phyloP scores from a whole-genome alignment of 2,888 invertebrate genomes.

The Resseliella maxima region DNA sequence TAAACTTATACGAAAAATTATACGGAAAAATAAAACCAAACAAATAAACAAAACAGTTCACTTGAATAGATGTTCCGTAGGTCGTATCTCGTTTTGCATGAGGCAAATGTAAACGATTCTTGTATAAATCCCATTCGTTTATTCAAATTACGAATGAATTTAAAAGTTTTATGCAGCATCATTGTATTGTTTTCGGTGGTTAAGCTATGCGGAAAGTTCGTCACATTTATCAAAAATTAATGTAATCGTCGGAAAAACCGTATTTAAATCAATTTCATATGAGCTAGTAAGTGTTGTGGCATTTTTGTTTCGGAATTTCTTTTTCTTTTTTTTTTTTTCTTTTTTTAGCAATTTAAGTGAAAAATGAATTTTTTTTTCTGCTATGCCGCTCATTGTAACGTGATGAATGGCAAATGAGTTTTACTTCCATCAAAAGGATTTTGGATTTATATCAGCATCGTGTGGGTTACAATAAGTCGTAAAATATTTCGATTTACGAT shows the following conservation, averaged over 20 bases:
- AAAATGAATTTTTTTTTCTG: too few relatives aligned
- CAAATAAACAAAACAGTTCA: not conserved
- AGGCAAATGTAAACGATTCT: not conserved
- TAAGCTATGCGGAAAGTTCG: not conserved
- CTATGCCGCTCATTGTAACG: too few relatives aligned
- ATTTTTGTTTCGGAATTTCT: not conserved
- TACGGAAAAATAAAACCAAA: not conserved
- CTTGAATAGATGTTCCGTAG: not conserved
- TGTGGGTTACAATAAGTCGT: conserved; percentile 6
- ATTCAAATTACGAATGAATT: conserved; percentile 3
- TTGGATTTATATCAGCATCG: not conserved
- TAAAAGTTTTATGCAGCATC: not conserved
- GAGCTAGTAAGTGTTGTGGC: not conserved
- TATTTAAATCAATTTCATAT: conserved; percentile 3
- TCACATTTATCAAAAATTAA: conserved; percentile 21
- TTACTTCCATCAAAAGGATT: not conserved
- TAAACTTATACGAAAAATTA: not conserved
- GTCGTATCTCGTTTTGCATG: not conserved
- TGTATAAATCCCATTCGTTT: not conserved
- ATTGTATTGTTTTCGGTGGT: not conserved
- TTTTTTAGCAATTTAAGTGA: not conserved
- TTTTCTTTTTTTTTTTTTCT: too few relatives aligned
- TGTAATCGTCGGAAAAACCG: not conserved
- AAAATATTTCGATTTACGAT: conserved; percentile 12
- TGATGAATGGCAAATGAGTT: not conserved